phyloP scores from a whole-genome alignment of 2,113 vertebrate genomes.

The Ovis aries region ARS-UI_Ramb_v3.0 NC_056072.1:17151001-17151500 shows the following conservation, averaged over 20 bases:
- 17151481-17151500: not conserved
- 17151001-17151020: not conserved
- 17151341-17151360: not conserved
- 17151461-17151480: accelerated
- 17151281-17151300: not conserved
- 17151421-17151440: not conserved
- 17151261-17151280: not conserved
- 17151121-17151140: not conserved
- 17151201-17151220: not conserved
- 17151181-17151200: not conserved
- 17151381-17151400: not conserved
- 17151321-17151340: not conserved
- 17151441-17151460: not conserved
- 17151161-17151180: conserved; percentile 18
- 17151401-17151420: not conserved
- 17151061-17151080: not conserved
- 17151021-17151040: not conserved
- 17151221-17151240: not conserved
- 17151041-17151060: not conserved
- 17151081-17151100: not conserved
- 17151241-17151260: not conserved
- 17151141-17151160: not conserved
- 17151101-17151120: not conserved
- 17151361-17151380: not conserved
- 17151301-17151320: not conserved